Evolutionary conservation across 2,888 invertebrate species (phyloP).

Genomic region (Selenia dentaria): DNA sequence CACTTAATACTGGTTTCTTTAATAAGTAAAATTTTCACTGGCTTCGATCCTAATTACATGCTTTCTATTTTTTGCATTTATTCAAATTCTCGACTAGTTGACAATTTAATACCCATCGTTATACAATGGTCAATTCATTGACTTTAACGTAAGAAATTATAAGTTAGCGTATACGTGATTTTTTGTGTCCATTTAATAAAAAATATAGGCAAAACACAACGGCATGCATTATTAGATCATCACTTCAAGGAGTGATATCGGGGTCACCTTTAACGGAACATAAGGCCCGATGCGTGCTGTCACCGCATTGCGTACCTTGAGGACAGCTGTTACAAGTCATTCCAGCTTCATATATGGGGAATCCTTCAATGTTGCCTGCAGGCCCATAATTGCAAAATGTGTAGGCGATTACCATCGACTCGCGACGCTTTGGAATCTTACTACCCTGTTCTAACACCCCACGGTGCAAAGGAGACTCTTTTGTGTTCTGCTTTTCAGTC

Average conservation of each 20-base stretch:
- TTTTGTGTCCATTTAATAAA: no score
- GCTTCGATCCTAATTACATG: no score
- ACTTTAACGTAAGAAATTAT: no score
- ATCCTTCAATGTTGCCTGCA: slow-evolving; percentile 75
- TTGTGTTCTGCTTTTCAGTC: slow-evolving; percentile 31
- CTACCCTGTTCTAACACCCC: slow-evolving; percentile 42
- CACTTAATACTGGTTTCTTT: no score
- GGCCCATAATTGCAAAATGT: slow-evolving; percentile 79
- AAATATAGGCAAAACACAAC: no score
- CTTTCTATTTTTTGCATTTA: no score
- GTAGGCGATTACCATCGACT: slow-evolving; percentile 66
- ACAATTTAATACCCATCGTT: no score
- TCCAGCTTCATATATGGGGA: slow-evolving; percentile 74
- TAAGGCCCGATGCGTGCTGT: slow-evolving; percentile 68
- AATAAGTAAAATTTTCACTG: no score
- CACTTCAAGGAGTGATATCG: slow-evolving; percentile 32
- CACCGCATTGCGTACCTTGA: slow-evolving; percentile 65
- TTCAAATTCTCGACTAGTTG: no score
- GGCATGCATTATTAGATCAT: no score
- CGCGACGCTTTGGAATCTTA: slow-evolving; percentile 35
- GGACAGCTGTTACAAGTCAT: slow-evolving; percentile 67
- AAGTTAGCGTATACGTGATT: no score
- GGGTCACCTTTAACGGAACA: slow-evolving; percentile 68
- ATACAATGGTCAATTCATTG: no score
- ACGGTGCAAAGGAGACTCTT: slow-evolving; percentile 63